Evolutionary conservation across 1,140 invertebrate species (phyloP), one percentile per base, ranked within the genome.

Genomic region (Pogonomyrmex californicus): DNA sequence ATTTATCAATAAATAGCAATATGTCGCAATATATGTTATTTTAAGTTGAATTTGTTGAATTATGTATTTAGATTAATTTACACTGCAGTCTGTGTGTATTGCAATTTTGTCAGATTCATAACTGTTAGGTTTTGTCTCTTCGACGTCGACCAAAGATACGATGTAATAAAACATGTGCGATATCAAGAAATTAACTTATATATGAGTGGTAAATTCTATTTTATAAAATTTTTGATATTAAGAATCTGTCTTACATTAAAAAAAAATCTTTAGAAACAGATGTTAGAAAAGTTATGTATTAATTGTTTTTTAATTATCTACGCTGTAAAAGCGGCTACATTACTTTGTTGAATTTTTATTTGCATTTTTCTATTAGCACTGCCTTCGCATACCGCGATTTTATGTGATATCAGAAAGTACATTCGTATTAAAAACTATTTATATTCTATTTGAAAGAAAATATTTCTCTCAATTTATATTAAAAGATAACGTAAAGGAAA

Each of bases 321-420:
- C 10, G 41, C 44, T 86, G 41, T 58, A 56, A 70, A 75, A 65
- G 41, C n/a, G 54, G 56, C 44, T 63, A 49, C 1, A 60, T 38
- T 47, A 77, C n/a, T 71, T 66, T 49, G 12, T 70, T 62, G 23
- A 76, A 62, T 77, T 75, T n/a, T 62, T 30, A 75, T 56, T 78
- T 73, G 66, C 66, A 70, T 89, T 86, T 71, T 70, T 88, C 17
- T 86, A 56, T 88, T 65, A 79, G 56, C 77, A 90, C 86, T 90
- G 89, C 89, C 89, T 86, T 58, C 51, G 49, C 73, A 70, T 77
- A 41, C 41, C 56, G 62, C 66, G 68, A 71, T 41, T 83, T 75
- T 82, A 75, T 89, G 79, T 90, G 60, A 86, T 87, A 90, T 60
- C 62, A 76, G 38, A 71, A 54, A 82, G 17, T 81, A 78, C 14